A percentile compares a stretch with the other conserved stretches of the same genome.
phyloP scores from a whole-genome alignment of 2,888 invertebrate species.

The Helicoverpa assulta region DNA sequence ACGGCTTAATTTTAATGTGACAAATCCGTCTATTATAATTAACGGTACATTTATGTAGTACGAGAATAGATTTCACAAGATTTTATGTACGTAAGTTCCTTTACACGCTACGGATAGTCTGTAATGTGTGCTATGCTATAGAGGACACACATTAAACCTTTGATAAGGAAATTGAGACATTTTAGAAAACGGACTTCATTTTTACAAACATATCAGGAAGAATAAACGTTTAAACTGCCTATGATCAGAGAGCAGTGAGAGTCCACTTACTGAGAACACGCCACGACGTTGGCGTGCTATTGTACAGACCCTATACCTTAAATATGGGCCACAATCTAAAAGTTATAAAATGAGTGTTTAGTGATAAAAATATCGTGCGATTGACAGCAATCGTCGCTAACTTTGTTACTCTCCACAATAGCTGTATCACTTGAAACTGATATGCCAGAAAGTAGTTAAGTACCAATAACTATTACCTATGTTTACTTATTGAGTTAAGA shows the following conservation, averaged over 20 bases:
- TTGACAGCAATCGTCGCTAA: slow-evolving; percentile 42
- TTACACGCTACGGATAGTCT: slow-evolving; percentile 62
- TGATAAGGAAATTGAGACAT: slow-evolving; percentile 45
- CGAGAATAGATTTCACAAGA: slow-evolving; percentile 47
- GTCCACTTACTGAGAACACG: slow-evolving; percentile 31
- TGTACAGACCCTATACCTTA: slow-evolving; percentile 11
- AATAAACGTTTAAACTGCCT: slow-evolving; percentile 54
- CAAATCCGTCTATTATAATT: slow-evolving; percentile 53
- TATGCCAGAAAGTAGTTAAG: slow-evolving; percentile 50
- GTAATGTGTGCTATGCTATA: slow-evolving; percentile 40
- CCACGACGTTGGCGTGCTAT: slow-evolving; percentile 10
- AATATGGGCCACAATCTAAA: slow-evolving; percentile 35
- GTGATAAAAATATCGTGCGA: slow-evolving; percentile 48
- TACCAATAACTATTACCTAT: slow-evolving; percentile 51
- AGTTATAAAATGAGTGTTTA: slow-evolving; percentile 46
- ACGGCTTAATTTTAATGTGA: slow-evolving; percentile 58
- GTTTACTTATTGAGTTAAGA: slow-evolving; percentile 46
- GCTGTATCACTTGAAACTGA: slow-evolving; percentile 56
- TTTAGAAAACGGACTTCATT: slow-evolving; percentile 50
- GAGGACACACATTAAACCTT: slow-evolving; percentile 21
- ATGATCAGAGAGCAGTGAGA: slow-evolving; percentile 57
- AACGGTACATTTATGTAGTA: slow-evolving; percentile 50
- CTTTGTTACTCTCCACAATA: slow-evolving; percentile 68
- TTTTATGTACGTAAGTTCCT: slow-evolving; percentile 56
- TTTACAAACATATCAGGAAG: slow-evolving; percentile 58